Evolutionary conservation across 1,140 invertebrate genomes (phyloP), one percentile per base, ranked within the genome.

Genomic region (Drosophila persimilis): DNA sequence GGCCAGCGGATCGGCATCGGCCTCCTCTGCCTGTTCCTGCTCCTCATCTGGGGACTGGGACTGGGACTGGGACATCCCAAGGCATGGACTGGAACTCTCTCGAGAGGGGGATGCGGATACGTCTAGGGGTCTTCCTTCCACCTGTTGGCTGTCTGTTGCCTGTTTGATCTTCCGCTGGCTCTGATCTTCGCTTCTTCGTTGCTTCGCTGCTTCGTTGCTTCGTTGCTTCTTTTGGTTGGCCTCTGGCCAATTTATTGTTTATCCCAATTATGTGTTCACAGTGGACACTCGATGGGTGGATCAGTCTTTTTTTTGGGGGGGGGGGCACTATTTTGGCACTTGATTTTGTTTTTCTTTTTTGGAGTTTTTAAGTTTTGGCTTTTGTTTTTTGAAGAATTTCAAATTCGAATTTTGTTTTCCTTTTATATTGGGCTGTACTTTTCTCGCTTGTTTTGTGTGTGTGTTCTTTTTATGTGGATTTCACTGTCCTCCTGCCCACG

Each of bases 201-300:
- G n/a, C n/a, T n/a, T n/a, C n/a, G n/a, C n/a, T n/a, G 63, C 59
- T 46, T 64, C 52, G 63, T 15, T 54, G 13, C 51, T 26, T 64
- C 52, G 63, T 20, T 54, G n/a, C 51, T 26, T 47, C 45, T 52
- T 55, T 8, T 26, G 43, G 35, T 43, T 80, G 79, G 79, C 79
- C 35, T n/a, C 43, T 51, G 59, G 79, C 79, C 79, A 83, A 83
- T 48, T 78, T 66, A 78, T 78, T 80, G 71, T 80, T 79, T 79
- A 79, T 79, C 71, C 54, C 76, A 80, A 54, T 31, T 69, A 59
- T 58, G 58, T 71, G 44, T 41, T 46, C 61, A 75, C 45, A 50
- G 66, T 64, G 5, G 35, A 26, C 51, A 39, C 51, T 57, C 44
- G 26, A 0, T 66, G 8, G 1, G 2, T 17, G 24, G 11, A 5